Evolutionary conservation across 2,113 vertebrate species (phyloP), one percentile per base, ranked within the genome.

Genomic region (Numenius arquata): DNA sequence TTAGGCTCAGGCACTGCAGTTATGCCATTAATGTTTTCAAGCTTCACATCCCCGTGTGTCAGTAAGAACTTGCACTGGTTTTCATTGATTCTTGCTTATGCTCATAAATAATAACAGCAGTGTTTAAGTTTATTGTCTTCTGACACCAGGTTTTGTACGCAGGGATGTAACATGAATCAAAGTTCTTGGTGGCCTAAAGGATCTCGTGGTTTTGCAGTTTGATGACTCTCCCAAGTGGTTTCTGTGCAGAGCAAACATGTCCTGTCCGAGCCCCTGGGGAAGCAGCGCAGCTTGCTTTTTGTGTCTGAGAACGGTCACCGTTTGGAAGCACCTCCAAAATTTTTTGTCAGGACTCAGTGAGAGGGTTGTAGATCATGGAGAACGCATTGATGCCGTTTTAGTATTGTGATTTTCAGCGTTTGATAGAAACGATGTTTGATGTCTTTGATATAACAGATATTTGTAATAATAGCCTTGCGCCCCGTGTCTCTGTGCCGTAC

Each of bases 221-320:
- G 58, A 21, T 12, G 32, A 23, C 43, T 26, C 1, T 67, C 34
- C 68, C 5, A 7, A 26, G 65, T 11, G 9, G 18, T 41, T 47
- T 25, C 25, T 26, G 13, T 22, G 55, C 20, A 21, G 47, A 11
- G 26, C 20, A 29, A 32, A 2, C 3, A 1, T 1, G 2, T 13
- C 40, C 56, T 25, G 1, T 25, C 13, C 3, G 11, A 32, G 63
- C 63, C 15, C 19, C 47, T n/a, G 29, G 55, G 29, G 38, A 29
- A 40, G 45, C 53, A 8, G 27, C 9, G 36, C 27, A 25, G 25
- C 36, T 27, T 19, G 25, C 19, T 83, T 16, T 20, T 32, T 73
- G 2, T 25, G 11, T 21, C 65, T 32, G 55, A 48, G 65, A 40
- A 9, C 9, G 65, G 56, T 48, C 20, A 6, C 27, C 53, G 11